Percentiles rank a stretch among this genome's conserved stretches.
phyloP scores from a whole-genome alignment of 2,888 invertebrate genomes.

The Dasysyrphus tricinctus region DNA sequence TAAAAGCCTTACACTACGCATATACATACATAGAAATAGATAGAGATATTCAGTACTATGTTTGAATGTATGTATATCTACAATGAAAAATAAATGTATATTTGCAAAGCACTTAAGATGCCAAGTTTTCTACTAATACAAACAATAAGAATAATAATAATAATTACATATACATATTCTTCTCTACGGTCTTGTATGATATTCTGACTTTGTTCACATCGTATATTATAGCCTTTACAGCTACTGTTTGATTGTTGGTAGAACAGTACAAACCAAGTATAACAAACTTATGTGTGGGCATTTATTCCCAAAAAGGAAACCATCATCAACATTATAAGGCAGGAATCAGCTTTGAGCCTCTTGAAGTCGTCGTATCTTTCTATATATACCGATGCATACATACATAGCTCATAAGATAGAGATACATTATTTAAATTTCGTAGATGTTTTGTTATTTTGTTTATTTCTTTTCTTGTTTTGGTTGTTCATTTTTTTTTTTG shows the following conservation, averaged over 20 bases:
- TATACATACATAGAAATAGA: conserved; percentile 66
- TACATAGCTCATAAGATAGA: conserved; percentile 26
- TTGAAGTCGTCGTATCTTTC: conserved; percentile 20
- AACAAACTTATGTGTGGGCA: conserved; percentile 1
- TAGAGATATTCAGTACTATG: neutral
- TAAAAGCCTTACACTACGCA: conserved; percentile 53
- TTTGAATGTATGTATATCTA: conserved; percentile 47
- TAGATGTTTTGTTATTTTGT: conserved; percentile 45
- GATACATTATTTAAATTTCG: conserved; percentile 63
- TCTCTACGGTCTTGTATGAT: conserved; percentile 3
- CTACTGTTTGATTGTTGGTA: conserved; percentile 56
- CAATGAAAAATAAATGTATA: conserved; percentile 78
- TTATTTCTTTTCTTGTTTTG: conserved; percentile 43
- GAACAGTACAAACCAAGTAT: conserved; percentile 22
- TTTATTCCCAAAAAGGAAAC: conserved; percentile 60
- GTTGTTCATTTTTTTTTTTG: conserved; percentile 39
- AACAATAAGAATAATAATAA: conserved; percentile 78
- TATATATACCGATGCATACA: too few relatives aligned
- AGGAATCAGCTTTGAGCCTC: conserved; percentile 13
- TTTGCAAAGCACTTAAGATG: conserved; percentile 82
- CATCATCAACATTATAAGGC: neutral
- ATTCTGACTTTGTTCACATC: neutral
- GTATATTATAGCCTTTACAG: neutral
- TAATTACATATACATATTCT: conserved; percentile 36
- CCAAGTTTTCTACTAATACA: conserved; percentile 82